These are phyloP conservation scores for Anoplius nigerrimus DNA, from an alignment of 2,888 invertebrate species.

Conservation along the genomic window DNA sequence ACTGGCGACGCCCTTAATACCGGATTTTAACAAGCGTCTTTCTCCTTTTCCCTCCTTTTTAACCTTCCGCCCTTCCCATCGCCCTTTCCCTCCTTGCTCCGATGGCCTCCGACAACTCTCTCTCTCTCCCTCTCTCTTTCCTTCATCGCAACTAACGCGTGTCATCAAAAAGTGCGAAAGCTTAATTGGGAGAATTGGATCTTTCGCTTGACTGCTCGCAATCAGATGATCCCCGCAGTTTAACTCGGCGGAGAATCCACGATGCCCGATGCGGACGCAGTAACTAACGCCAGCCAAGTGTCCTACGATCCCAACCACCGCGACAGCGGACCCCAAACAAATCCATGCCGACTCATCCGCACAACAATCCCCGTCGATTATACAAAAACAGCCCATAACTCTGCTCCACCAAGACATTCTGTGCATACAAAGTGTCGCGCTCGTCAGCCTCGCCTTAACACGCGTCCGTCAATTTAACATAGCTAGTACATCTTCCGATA, in stretches of 20 bases:
- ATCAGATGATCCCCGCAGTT: slow-evolving; percentile 64
- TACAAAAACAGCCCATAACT: no score
- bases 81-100: slow-evolving; percentile 30
- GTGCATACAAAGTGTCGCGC: no score
- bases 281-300: neutral
- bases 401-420: no score
- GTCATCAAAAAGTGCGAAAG: slow-evolving; percentile 74
- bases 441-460: no score
- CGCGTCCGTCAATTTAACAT: no score
- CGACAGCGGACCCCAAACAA: no score
- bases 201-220: slow-evolving; percentile 67
- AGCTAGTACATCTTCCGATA: no score
- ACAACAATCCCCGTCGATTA: no score
- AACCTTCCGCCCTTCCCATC: slow-evolving; percentile 42
- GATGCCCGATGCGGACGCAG: slow-evolving; percentile 17
- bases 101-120: no score
- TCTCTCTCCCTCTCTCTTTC: slow-evolving; percentile 23
- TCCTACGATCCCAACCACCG: no score
- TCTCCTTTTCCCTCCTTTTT: slow-evolving; percentile 4
- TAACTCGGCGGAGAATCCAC: slow-evolving; percentile 42
- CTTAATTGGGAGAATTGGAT: slow-evolving; percentile 73
- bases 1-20: slow-evolving; percentile 60
- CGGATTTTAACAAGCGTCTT: slow-evolving; percentile 55
- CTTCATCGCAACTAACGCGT: slow-evolving; percentile 41
- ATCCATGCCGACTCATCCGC: no score